Percentiles rank a stretch among this genome's conserved stretches.
These are phyloP conservation scores for Ispidina picta DNA, from an alignment of 2,797 vertebrate genomes.

Conservation along the genomic window DNA sequence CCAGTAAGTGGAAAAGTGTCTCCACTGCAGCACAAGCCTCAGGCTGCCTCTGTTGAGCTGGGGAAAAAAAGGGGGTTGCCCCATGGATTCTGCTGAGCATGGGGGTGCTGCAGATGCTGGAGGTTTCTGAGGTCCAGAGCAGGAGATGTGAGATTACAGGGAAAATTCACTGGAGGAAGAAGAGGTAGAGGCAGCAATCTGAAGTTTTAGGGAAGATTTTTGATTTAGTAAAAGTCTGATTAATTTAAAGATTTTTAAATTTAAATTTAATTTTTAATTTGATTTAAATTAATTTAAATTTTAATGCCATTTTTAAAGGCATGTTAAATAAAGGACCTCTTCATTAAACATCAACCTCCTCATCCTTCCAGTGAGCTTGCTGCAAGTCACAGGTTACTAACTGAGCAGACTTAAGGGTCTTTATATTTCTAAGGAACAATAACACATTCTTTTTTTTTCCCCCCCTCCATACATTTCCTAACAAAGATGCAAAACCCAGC, in stretches of 20 bases:
- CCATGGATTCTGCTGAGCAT: neutral
- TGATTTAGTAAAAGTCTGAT: neutral
- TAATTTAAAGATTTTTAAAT: neutral
- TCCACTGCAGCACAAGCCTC: slow-evolving; percentile 11
- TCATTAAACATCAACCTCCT: neutral
- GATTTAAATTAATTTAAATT: too few species aligned
- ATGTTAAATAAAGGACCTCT: slow-evolving; percentile 10
- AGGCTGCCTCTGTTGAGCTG: neutral
- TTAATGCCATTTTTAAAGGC: too few species aligned
- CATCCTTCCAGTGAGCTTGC: neutral
- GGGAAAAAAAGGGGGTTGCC: neutral
- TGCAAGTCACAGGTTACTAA: neutral
- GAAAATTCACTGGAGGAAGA: neutral
- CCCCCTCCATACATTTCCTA: neutral
- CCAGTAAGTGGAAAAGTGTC: neutral
- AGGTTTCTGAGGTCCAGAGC: neutral
- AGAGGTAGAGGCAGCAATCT: neutral
- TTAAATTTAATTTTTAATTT: too few species aligned
- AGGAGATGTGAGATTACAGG: neutral
- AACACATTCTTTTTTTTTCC: neutral
- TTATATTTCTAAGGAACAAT: neutral
- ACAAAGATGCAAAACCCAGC: neutral
- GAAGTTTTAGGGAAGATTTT: neutral
- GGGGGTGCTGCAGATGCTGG: neutral
- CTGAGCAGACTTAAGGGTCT: neutral